Base-by-base conservation (phyloP, 2,113 vertebrate genomes). In the Chaetops frenatus region DNA sequence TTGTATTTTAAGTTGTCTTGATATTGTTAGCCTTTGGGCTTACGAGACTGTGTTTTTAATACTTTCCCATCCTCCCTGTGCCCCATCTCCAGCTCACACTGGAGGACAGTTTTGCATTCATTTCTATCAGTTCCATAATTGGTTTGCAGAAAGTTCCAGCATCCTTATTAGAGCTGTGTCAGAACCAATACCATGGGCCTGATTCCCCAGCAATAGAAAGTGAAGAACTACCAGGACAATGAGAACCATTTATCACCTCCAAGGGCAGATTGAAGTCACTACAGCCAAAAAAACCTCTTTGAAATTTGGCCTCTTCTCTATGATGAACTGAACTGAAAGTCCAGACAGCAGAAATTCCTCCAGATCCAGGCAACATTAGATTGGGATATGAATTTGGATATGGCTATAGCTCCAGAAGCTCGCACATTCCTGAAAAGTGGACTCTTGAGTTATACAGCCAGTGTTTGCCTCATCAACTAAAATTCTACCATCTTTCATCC, bases 1-100 rank as follows among this genome's bases (percentile, higher is more conserved):
- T 90, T 97, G 93, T 97, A 95, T 98, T 98, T 97, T 95, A 97
- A 96, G 96, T 97, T 97, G 94, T 93, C 93, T 96, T 97, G 93
- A 96, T 97, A 98, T 96, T 97, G 95, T 97, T 97, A 97, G 95
- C 97, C 96, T 96, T 97, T 95, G 78, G 97, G 97, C 88, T 97
- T 97, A 95, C 6, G 90, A 83, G 77, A 89, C 88, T 92, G 78
- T 85, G 90, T 92, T 94, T 97, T 93, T 97, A 95, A 97, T 88
- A 94, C 88, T 96, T 96, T 94, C 92, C 84, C 74, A 86, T 96
- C 95, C 81, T 95, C 65, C 89, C 64, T 51, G 10, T 90, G 82
- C 72, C 44, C 90, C 15, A 1, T 88, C 72, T 92, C 48, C 71
- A 86, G 79, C 67, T 91, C 51, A 72, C 51, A 70, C 28, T 35